Evolutionary conservation across 2,797 vertebrate species (phyloP), one percentile per base, ranked within the genome.

Genomic region (Pitangus sulphuratus): DNA sequence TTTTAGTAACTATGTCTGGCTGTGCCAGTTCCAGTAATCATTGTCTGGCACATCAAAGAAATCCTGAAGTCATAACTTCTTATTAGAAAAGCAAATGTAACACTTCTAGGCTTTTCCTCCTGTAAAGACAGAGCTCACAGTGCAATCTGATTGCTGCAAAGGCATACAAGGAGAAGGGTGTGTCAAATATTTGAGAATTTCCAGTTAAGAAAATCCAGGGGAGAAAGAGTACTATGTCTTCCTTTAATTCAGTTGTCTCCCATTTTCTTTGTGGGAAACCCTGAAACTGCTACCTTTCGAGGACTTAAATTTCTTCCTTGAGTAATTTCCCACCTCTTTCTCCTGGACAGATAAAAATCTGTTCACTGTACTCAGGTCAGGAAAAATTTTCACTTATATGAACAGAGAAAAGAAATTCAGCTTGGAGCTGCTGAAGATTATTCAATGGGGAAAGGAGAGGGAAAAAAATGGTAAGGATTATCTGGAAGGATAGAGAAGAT

Each of bases 11-110:
- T 35, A 71, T 2, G 1, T 54, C 53, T 84, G 57, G n/a, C 42
- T 86, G 30, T 78, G 57, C 24, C 54, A 75, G 72, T 84, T 84
- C 57, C 57, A 86, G 42, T 65, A 81, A 88, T 68, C 37, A 60
- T 12, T 64, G 45, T 37, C 45, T 84, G 42, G 35, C 61, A 86
- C 39, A 81, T n/a, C 60, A 82, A 88, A 90, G 76, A 91, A 88
- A 86, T 72, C 35, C 42, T 6, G 5, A 66, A 84, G 35, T 79
- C n/a, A 6, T 37, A 90, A 79, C 30, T 84, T 91, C 70, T 39
- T 71, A 61, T 51, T 84, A 69, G 65, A 84, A 90, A 84, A 72
- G 47, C 64, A 93, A 85, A 86, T 19, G 14, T 58, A 94, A 44
- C 26, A 44, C 65, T 88, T 91, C 47, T 33, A 84, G 44, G 33